Conservation (phyloP, 2,797 vertebrate genomes). For the Ptychobarbus kaznakovi region DNA sequence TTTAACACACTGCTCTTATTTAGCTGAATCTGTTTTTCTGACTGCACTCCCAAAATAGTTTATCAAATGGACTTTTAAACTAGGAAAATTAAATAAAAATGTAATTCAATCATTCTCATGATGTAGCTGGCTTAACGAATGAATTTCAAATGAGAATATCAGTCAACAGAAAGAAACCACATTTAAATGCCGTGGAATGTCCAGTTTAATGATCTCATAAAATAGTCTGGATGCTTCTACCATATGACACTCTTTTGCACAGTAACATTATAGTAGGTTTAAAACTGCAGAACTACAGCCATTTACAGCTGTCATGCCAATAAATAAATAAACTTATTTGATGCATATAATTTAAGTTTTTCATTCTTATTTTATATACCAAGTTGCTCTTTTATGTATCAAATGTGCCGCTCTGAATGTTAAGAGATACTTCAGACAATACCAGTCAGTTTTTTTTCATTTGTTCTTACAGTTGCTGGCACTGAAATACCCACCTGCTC, state of each 20-base stretch:
- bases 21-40: background rate
- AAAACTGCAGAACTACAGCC: background rate
- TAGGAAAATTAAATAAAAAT: background rate
- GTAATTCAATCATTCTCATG: background rate
- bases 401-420: background rate
- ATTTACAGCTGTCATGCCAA: background rate
- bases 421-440: conserved; percentile 22
- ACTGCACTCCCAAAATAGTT: background rate
- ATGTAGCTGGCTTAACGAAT: background rate
- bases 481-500: conserved; percentile 58
- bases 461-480: conserved; percentile 47
- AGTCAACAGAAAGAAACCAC: conserved; percentile 24
- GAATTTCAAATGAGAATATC: background rate
- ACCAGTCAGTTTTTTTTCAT: conserved; percentile 51
- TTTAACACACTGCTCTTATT: background rate
- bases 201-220: conserved; percentile 70
- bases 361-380: background rate
- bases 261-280: conserved; percentile 51
- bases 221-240: conserved; percentile 69
- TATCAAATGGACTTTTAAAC: background rate
- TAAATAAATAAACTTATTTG: background rate
- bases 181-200: conserved; percentile 58
- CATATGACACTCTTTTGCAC: conserved; percentile 64
- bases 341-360: background rate
- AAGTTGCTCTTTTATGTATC: background rate